Percentiles rank a stretch among this genome's conserved stretches.
Evolutionary conservation across 1,140 invertebrate species (phyloP).

Genomic region (Paracyclopina nana): DNA sequence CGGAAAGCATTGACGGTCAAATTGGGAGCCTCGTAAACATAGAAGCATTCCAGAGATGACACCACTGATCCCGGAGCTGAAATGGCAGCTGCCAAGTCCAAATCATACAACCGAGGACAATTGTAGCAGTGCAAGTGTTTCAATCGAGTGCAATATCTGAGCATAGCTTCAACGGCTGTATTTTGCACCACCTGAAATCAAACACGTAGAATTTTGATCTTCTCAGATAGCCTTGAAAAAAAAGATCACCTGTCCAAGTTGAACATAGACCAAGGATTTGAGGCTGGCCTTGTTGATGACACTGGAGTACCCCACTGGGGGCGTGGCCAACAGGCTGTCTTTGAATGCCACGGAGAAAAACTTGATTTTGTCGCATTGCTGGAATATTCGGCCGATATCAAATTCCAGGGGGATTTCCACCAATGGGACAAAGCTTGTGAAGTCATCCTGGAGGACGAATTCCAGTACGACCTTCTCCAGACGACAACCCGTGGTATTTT

Average conservation of each 20-base stretch:
- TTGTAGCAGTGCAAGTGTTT: constrained; percentile 5
- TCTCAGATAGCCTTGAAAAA: too few species aligned
- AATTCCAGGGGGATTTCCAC: constrained; percentile 6
- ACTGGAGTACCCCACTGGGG: neutral
- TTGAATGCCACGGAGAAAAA: constrained; percentile 10
- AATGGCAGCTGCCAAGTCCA: neutral
- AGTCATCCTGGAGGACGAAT: constrained; percentile 9
- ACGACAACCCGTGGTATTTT: too few species aligned
- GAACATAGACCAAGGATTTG: neutral
- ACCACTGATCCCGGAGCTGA: neutral
- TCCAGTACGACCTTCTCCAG: constrained; percentile 11
- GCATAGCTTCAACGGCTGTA: neutral
- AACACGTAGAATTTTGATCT: too few species aligned
- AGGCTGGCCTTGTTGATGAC: neutral
- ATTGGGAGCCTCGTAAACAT: constrained; percentile 8
- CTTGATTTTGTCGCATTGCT: constrained; percentile 2
- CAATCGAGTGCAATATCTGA: neutral
- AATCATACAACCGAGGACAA: constrained; percentile 1
- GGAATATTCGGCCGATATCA: constrained; percentile 1
- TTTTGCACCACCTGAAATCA: constrained; percentile 15
- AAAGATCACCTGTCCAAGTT: too few species aligned
- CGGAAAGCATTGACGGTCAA: constrained; percentile 4
- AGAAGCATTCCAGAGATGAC: constrained; percentile 6
- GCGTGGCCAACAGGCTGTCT: constrained; percentile 6
- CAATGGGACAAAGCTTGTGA: neutral